These are phyloP conservation scores for Passer montanus DNA, from an alignment of 2,113 vertebrate genomes.

Conservation along the genomic window DNA sequence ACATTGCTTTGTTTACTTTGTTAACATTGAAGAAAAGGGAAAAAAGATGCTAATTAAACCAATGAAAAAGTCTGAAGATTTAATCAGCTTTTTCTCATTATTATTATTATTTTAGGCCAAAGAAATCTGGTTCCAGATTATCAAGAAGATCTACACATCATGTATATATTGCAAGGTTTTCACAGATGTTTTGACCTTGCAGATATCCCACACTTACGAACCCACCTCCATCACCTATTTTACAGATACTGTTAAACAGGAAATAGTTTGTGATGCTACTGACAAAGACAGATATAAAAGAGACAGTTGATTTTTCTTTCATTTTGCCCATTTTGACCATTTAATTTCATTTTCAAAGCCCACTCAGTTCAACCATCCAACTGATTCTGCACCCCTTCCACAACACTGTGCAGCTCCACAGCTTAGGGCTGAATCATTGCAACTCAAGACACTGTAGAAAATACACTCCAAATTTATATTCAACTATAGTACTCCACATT, in stretches of 20 bases:
- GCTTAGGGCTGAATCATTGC: neutral
- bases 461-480: neutral
- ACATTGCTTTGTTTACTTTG: neutral
- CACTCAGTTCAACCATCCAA: neutral
- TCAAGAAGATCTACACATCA: neutral
- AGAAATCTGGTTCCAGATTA: neutral
- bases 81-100: neutral
- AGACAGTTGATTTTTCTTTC: neutral
- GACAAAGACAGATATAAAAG: neutral
- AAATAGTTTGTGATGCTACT: neutral
- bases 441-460: neutral
- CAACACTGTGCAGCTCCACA: rapidly evolving
- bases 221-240: neutral
- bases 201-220: neutral
- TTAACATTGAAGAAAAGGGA: neutral
- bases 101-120: neutral
- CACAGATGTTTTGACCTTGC: neutral
- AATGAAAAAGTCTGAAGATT: neutral
- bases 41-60: neutral
- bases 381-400: neutral
- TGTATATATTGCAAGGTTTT: neutral
- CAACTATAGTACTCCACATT: neutral
- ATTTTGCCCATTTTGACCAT: neutral
- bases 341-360: neutral
- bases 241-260: neutral